Conservation (phyloP, 2,888 invertebrate genomes). For the Podabrus alpinus region DNA sequence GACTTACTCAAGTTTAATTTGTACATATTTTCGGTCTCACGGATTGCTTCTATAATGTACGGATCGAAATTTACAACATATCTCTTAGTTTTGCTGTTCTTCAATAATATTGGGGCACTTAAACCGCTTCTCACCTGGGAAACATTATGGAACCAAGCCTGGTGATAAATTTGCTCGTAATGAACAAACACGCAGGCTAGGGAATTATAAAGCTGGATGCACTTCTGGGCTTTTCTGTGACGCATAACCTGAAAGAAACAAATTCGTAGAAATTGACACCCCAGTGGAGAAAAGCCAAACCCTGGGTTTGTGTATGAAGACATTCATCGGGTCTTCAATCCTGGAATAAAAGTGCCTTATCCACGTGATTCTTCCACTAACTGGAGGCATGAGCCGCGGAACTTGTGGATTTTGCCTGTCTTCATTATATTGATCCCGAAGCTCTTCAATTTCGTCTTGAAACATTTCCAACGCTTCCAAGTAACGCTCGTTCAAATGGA, state of each 20-base stretch:
- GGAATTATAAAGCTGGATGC: constrained; percentile 78
- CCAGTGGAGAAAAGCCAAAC: background rate
- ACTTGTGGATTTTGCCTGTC: constrained; percentile 74
- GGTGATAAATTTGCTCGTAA: constrained; percentile 82
- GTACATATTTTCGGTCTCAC: constrained; percentile 82
- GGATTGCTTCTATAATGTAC: constrained; percentile 71
- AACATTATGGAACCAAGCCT: constrained; percentile 78
- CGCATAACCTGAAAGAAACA: constrained; percentile 54
- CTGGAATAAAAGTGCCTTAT: constrained; percentile 76
- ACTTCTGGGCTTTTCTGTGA: constrained; percentile 72
- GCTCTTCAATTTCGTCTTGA: constrained; percentile 69
- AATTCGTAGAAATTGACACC: background rate
- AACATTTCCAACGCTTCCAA: constrained; percentile 70
- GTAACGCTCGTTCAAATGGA: constrained; percentile 76
- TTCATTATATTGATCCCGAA: constrained; percentile 79
- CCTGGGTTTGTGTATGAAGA: constrained; percentile 55
- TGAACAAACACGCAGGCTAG: constrained; percentile 79
- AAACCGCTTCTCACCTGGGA: constrained; percentile 66
- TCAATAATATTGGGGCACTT: constrained; percentile 71
- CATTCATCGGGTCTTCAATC: constrained; percentile 76
- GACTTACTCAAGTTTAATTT: constrained; percentile 68
- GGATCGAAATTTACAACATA: constrained; percentile 75
- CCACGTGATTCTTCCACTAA: constrained; percentile 82
- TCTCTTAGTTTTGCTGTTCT: constrained; percentile 67
- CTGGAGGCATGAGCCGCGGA: constrained; percentile 77